These are phyloP conservation scores for Listronotus bonariensis DNA, from an alignment of 1,140 invertebrate species.

Conservation along the genomic window DNA sequence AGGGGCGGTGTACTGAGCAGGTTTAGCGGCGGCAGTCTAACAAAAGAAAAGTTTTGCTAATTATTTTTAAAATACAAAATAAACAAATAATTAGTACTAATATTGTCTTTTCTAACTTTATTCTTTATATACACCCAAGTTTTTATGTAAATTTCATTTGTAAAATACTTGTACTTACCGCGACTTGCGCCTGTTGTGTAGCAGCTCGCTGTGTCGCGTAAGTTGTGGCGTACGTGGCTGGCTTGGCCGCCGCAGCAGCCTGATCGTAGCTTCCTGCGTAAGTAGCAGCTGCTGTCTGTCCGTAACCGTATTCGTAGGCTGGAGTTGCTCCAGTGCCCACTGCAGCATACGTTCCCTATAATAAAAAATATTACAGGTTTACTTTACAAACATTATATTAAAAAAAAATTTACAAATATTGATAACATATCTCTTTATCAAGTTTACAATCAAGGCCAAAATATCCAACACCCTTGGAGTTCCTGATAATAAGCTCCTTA, in stretches of 20 bases:
- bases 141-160: too few relatives aligned
- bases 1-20: slow-evolving; percentile 55
- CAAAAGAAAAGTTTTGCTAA: slow-evolving; percentile 6
- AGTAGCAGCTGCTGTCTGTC: slow-evolving; percentile 70
- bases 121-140: too few relatives aligned
- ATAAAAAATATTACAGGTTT: slow-evolving; percentile 39
- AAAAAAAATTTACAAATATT: too few relatives aligned
- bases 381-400: too few relatives aligned
- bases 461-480: too few relatives aligned
- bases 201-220: slow-evolving; percentile 56
- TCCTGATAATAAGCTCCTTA: too few relatives aligned
- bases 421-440: too few relatives aligned
- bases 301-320: slow-evolving; percentile 73
- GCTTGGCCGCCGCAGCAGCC: slow-evolving; percentile 60
- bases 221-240: slow-evolving; percentile 63
- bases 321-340: slow-evolving; percentile 67
- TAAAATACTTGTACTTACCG: slow-evolving; percentile 44
- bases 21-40: slow-evolving; percentile 54
- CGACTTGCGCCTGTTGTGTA: slow-evolving; percentile 57
- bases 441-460: too few relatives aligned
- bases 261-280: slow-evolving; percentile 71
- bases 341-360: slow-evolving; percentile 68
- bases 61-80: too few relatives aligned
- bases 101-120: too few relatives aligned
- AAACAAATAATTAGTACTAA: too few relatives aligned